Evolutionary conservation across 2,888 invertebrate genomes (phyloP).

Genomic region (Plusia festucae): DNA sequence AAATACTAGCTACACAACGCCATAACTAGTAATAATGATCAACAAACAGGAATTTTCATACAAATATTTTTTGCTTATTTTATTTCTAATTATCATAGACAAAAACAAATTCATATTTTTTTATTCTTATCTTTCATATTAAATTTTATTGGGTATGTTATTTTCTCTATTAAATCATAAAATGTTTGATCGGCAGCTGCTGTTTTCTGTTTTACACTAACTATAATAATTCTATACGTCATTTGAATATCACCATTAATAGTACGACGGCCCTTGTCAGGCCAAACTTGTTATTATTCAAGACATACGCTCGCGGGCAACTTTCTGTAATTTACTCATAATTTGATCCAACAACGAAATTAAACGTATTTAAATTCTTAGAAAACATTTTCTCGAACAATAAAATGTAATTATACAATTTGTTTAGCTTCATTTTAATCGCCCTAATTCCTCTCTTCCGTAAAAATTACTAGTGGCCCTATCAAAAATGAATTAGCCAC

Average conservation of each 20-base stretch:
- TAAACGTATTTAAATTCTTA: constrained; percentile 33
- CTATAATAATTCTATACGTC: background rate
- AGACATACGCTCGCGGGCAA: constrained; percentile 22
- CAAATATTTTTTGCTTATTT: too few species aligned
- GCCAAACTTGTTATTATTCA: constrained; percentile 31
- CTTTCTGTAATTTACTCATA: constrained; percentile 43
- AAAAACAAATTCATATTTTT: too few species aligned
- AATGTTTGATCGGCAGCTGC: background rate
- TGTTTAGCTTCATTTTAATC: constrained; percentile 34
- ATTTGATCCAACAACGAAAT: constrained; percentile 22
- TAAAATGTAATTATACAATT: constrained; percentile 45
- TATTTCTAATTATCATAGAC: too few species aligned
- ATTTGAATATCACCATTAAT: background rate
- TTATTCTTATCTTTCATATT: too few species aligned
- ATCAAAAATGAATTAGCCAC: constrained; percentile 75
- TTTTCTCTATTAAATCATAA: too few species aligned
- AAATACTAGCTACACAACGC: too few species aligned
- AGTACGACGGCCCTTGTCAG: constrained; percentile 18
- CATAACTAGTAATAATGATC: too few species aligned
- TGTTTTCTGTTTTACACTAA: background rate
- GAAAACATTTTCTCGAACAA: constrained; percentile 37
- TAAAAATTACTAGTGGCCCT: constrained; percentile 59
- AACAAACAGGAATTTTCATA: too few species aligned
- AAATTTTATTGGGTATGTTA: too few species aligned
- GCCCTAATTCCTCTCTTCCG: constrained; percentile 45